Evolutionary conservation across 2,113 vertebrate species (phyloP), one percentile per base, ranked within the genome.

Genomic region (Rana temporaria): DNA sequence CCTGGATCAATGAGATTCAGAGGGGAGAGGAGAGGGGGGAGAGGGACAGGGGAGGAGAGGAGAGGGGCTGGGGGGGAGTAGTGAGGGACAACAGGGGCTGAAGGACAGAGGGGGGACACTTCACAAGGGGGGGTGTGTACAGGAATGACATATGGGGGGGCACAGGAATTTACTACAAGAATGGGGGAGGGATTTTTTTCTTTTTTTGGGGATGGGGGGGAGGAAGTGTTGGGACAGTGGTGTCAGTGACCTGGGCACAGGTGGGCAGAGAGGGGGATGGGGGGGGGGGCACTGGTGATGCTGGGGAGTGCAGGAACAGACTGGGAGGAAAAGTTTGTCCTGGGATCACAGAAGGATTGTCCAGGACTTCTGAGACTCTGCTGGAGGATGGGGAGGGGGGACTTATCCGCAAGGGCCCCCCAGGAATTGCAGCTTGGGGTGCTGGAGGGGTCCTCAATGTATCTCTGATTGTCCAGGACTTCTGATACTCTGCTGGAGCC

Each of bases 1-100:
- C 96, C 96, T 97, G 97, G 95, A 97, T 97, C 96, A 98, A 97
- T 98, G 97, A 96, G 96, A 97, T 96, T 96, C 96, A 97, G 96
- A 96, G 94, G 95, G 93, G 95, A 96, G 95, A 88, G 88, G 88
- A 89, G 89, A 88, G 90, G 92, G 84, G 89, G 87, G 91, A 89
- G 91, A 90, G 90, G 55, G 26, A 30, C 26, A 84, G 72, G 88
- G 84, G 85, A 76, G 86, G 86, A 90, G 90, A 88, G 75, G 91
- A 85, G 89, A 87, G 90, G 90, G 92, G 90, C 91, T 92, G 90
- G 86, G 91, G 91, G 93, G 93, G 91, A 92, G 95, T 91, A 89
- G 94, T 94, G 92, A 87, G 87, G 88, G 89, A 86, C 88, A 88
- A 92, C 93, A 91, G 90, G 91, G 93, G 93, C 92, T 91, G 94